A percentile compares a stretch with the other conserved stretches of the same genome.
Conservation (phyloP, 1,140 invertebrate genomes). For the Patella vulgata region DNA sequence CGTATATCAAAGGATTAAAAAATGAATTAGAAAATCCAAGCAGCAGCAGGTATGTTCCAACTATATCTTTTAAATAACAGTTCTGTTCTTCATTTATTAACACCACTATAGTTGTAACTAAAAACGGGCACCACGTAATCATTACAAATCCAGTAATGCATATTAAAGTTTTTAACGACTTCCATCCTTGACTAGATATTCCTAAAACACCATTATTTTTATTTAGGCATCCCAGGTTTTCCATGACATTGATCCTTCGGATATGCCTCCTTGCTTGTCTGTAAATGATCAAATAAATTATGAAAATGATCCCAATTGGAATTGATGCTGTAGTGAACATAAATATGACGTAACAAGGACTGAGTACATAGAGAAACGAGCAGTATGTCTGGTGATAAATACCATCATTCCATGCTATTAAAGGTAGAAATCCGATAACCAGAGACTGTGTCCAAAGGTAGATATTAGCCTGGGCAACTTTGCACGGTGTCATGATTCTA, state of each 20-base stretch:
- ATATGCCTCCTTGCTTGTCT: constrained; percentile 43
- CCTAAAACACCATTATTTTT: constrained; percentile 27
- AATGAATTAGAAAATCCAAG: constrained; percentile 50
- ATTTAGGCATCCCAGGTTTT: constrained; percentile 29
- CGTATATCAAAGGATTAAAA: constrained; percentile 50
- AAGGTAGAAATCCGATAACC: constrained; percentile 36
- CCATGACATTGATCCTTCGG: constrained; percentile 41
- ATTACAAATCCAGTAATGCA: constrained; percentile 42
- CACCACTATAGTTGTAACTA: constrained; percentile 35
- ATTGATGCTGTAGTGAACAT: constrained; percentile 32
- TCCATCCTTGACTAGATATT: constrained; percentile 30
- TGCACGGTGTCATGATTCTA: constrained; percentile 29
- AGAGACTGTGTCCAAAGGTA: constrained; percentile 34
- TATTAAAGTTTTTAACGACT: constrained; percentile 42
- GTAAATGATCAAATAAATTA: constrained; percentile 36
- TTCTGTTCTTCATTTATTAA: constrained; percentile 18
- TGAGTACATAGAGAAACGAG: constrained; percentile 44
- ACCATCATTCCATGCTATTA: constrained; percentile 39
- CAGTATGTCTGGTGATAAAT: constrained; percentile 39
- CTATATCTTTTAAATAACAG: constrained; percentile 42
- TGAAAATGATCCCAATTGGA: constrained; percentile 41
- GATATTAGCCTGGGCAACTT: constrained; percentile 18
- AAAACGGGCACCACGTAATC: constrained; percentile 44
- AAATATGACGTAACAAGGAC: constrained; percentile 34
- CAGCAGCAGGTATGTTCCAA: constrained; percentile 46